Conservation (phyloP, 2,888 invertebrate genomes). For the Sipha maydis region DNA sequence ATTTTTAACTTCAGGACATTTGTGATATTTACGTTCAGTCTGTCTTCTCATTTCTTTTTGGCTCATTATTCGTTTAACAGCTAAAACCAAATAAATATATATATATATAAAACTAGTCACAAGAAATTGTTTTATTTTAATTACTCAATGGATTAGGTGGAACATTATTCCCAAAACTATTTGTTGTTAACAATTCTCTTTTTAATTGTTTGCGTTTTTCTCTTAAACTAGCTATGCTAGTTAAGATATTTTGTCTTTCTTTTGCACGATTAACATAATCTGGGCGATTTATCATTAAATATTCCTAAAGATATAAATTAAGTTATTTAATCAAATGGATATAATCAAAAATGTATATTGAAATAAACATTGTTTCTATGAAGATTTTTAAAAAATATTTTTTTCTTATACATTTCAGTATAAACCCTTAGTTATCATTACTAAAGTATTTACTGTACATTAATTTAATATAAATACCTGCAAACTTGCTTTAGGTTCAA, state of each 20-base stretch:
- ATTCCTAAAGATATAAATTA: constrained; percentile 71
- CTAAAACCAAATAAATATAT: constrained; percentile 65
- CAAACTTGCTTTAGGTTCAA: constrained; percentile 21
- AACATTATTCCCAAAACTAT: constrained; percentile 65
- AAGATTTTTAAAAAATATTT: no score
- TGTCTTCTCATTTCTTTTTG: constrained; percentile 73
- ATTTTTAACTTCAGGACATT: constrained; percentile 77
- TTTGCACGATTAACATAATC: constrained; percentile 75
- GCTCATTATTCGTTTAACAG: constrained; percentile 70
- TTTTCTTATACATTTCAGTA: neutral
- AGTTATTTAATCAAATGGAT: neutral
- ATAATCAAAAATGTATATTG: no score
- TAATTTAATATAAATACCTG: constrained; percentile 32
- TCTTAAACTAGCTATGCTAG: constrained; percentile 69
- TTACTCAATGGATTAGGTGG: constrained; percentile 69
- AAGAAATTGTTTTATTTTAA: constrained; percentile 52
- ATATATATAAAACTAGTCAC: neutral
- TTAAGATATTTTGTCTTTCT: constrained; percentile 70
- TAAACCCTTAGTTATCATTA: neutral
- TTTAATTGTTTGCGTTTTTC: constrained; percentile 66
- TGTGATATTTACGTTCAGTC: constrained; percentile 75
- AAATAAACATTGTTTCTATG: neutral
- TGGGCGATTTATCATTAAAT: constrained; percentile 77
- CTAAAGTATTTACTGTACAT: no score
- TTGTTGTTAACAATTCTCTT: constrained; percentile 67